Evolutionary conservation across 2,888 invertebrate genomes (phyloP), one percentile per base, ranked within the genome.

Genomic region (Sinodicranocentrus sp.): DNA sequence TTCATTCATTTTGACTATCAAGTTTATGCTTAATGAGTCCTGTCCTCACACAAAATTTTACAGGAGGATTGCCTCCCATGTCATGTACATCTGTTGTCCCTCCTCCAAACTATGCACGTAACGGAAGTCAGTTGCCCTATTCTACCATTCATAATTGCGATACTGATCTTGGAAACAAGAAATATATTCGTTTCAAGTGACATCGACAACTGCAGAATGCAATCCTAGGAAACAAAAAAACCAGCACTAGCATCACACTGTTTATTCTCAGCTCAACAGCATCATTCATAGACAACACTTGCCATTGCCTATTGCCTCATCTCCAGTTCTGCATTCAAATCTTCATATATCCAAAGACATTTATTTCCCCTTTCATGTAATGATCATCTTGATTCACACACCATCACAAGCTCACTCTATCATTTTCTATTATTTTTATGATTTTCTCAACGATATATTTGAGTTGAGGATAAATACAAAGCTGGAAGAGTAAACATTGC

Each of bases 361-460:
- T 13, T 8, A 8, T 39, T 39, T 13, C 39, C 6, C 6, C 13
- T 39, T 39, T 39, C 39, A 39, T 39, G 39, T 13, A 13, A 48
- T 48, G n/a, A 10, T 48, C n/a, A 48, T 48, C 48, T 48, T 48
- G n/a, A 5, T 48, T 48, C n/a, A 2, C 15, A 48, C n/a, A n/a
- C n/a, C 2, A n/a, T 48, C 15, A 48, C n/a, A 48, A n/a, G 21
- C 54, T 21, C 23, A 54, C 54, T 54, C 21, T 21, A 54, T 54
- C 54, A 54, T 21, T 54, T 23, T 21, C 54, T 54, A 17, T 54
- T 54, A 17, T 3, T 54, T 54, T 54, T 54, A 54, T 54, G 54
- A 54, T 54, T 54, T 54, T 21, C 21, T 54, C 19, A 54, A 54
- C 5, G 54, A 54, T 54, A 54, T 54, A 2, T 54, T 48, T 48